These are phyloP conservation scores for Nezara viridula DNA, from an alignment of 2,888 invertebrate genomes.

Conservation along the genomic window DNA sequence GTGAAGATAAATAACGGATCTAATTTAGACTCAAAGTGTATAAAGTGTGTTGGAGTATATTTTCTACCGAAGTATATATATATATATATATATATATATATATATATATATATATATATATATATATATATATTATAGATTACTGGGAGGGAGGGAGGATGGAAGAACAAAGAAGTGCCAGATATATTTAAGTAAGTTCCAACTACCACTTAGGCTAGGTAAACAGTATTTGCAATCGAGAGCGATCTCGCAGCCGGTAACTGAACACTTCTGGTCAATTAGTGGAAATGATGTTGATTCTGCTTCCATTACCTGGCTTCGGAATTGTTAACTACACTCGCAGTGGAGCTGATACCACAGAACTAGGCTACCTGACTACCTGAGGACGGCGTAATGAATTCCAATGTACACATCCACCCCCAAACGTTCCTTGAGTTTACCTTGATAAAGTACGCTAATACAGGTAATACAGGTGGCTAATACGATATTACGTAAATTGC, in stretches of 20 bases:
- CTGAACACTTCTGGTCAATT: slow-evolving; percentile 7
- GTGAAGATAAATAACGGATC: too few relatives aligned
- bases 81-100: too few relatives aligned
- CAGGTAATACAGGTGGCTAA: too few relatives aligned
- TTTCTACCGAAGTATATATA: too few relatives aligned
- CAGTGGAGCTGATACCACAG: not conserved
- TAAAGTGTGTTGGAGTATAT: too few relatives aligned
- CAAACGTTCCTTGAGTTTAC: not conserved
- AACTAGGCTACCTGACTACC: not conserved
- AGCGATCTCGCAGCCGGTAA: not conserved
- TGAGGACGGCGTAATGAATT: not conserved
- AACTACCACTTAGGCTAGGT: not conserved
- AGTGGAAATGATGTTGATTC: slow-evolving; percentile 34
- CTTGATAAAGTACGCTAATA: not conserved
- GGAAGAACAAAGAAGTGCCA: too few relatives aligned
- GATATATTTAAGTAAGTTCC: not conserved
- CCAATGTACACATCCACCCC: not conserved
- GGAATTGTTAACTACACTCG: not conserved
- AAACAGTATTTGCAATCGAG: not conserved
- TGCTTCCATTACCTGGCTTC: slow-evolving; percentile 16
- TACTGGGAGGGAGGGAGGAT: too few relatives aligned
- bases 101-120: too few relatives aligned
- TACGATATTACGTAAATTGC: not conserved
- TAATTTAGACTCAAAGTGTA: too few relatives aligned
- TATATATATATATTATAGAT: too few relatives aligned